Evolutionary conservation across 1,140 invertebrate genomes (phyloP).

Genomic region (Zaprionus tsacasi): DNA sequence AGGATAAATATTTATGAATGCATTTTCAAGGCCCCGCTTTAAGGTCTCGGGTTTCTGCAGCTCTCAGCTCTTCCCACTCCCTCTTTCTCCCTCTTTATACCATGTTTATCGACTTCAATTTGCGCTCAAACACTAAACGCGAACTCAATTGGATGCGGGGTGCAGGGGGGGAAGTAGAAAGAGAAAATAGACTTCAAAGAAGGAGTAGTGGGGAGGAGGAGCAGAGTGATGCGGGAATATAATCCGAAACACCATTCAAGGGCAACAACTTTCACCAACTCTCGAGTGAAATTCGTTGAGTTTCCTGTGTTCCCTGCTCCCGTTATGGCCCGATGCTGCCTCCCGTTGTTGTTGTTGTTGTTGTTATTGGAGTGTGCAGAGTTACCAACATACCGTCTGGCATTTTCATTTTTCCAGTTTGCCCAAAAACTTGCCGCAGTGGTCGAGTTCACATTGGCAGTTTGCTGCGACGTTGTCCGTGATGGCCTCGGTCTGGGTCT

Average conservation of each 20-base stretch:
- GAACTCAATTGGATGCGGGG: conserved; percentile 59
- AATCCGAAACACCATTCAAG: conserved; percentile 80
- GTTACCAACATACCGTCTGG: conserved; percentile 57
- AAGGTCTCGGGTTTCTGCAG: conserved; percentile 11
- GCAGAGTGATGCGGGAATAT: conserved; percentile 40
- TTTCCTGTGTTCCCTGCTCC: conserved; percentile 19
- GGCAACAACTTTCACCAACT: conserved; percentile 79
- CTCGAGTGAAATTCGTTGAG: conserved; percentile 49
- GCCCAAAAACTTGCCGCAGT: conserved; percentile 64
- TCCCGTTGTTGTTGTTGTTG: conserved; percentile 22
- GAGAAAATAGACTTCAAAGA: conserved; percentile 29
- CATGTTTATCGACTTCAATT: conserved; percentile 77
- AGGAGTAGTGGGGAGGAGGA: neutral
- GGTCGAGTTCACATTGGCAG: conserved; percentile 72
- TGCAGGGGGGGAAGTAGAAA: conserved; percentile 18
- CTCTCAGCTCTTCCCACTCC: conserved; percentile 7
- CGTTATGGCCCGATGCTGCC: neutral
- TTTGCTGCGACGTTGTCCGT: conserved; percentile 40
- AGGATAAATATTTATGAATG: neutral
- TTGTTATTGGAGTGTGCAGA: conserved; percentile 20
- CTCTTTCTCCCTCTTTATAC: conserved; percentile 20
- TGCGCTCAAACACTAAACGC: conserved; percentile 58
- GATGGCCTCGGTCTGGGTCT: neutral
- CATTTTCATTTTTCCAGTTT: conserved; percentile 69
- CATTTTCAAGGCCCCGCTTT: conserved; percentile 2